Percentiles rank a stretch among this genome's conserved stretches.
Conservation (phyloP, 2,797 vertebrate species). For the Podarcis lilfordi region DNA sequence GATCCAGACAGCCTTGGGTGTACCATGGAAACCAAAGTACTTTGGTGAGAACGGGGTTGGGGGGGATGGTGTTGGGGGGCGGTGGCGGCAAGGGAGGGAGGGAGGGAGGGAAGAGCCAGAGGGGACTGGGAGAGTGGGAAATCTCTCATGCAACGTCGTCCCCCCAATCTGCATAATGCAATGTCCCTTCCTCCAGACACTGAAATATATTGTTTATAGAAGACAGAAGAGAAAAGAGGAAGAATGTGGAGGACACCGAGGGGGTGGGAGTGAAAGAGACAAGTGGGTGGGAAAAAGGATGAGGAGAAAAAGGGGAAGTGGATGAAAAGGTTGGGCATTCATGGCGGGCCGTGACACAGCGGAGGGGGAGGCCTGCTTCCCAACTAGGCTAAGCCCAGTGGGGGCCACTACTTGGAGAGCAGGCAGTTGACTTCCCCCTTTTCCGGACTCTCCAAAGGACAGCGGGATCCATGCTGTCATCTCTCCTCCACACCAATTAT, state of each 20-base stretch:
- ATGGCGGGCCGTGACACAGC: not conserved
- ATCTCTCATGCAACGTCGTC: constrained; percentile 51
- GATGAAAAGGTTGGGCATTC: constrained; percentile 63
- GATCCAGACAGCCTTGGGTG: constrained; percentile 70
- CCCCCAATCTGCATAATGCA: constrained; percentile 77
- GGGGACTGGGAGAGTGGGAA: constrained; percentile 62
- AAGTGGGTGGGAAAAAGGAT: constrained; percentile 52
- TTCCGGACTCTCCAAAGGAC: not conserved
- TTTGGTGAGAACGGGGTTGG: constrained; percentile 65
- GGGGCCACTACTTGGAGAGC: constrained; percentile 65
- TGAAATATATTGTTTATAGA: constrained; percentile 76
- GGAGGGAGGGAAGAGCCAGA: constrained; percentile 60
- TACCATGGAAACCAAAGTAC: constrained; percentile 75
- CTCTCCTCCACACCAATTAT: too few relatives aligned
- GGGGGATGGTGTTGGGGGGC: constrained; percentile 25
- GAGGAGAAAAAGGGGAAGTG: constrained; percentile 17
- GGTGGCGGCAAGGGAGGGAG: not conserved
- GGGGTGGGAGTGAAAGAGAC: constrained; percentile 29
- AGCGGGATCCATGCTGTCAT: not conserved
- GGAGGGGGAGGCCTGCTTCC: not conserved
- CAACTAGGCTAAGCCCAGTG: constrained; percentile 20
- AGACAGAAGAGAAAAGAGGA: constrained; percentile 54
- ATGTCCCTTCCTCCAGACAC: constrained; percentile 76
- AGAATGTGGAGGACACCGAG: constrained; percentile 58
- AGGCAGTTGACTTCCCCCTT: constrained; percentile 17